Percentiles rank a stretch among this genome's conserved stretches.
These are phyloP conservation scores for Hippocampus mohnikei DNA, from an alignment of 2,113 vertebrate genomes.

Conservation along the genomic window DNA sequence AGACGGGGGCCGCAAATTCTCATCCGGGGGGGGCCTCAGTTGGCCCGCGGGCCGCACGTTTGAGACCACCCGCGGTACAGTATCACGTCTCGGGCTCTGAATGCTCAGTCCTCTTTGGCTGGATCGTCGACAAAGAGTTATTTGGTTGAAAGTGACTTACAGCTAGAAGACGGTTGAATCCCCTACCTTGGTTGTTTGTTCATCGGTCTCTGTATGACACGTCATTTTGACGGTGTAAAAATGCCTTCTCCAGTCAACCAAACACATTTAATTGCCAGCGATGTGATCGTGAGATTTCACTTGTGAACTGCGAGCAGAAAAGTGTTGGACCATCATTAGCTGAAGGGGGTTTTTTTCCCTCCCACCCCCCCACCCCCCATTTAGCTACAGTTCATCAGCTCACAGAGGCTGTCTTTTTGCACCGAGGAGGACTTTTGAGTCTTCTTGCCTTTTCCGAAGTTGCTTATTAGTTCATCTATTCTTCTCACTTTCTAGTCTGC, in stretches of 20 bases:
- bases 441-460: conserved; percentile 7
- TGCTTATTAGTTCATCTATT: conserved; percentile 30
- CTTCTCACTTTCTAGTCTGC: background rate
- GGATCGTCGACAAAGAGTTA: conserved; percentile 4
- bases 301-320: conserved; percentile 35
- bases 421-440: conserved; percentile 7
- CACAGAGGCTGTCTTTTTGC: conserved; percentile 23
- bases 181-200: conserved; percentile 5
- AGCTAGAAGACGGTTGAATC: background rate
- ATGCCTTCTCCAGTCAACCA: conserved; percentile 37
- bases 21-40: too few relatives aligned
- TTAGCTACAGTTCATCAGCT: conserved; percentile 8
- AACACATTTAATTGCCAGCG: conserved; percentile 74
- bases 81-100: conserved; percentile 19
- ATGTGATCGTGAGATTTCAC: conserved; percentile 50
- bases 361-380: background rate
- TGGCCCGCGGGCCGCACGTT: too few relatives aligned
- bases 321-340: conserved; percentile 29
- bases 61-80: too few relatives aligned
- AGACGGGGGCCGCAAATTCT: too few relatives aligned
- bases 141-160: background rate
- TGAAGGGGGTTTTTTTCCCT: conserved; percentile 21
- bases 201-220: conserved; percentile 6
- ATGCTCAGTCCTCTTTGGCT: conserved; percentile 37
- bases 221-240: conserved; percentile 14